Percentiles rank a stretch among this genome's conserved stretches.
These are phyloP conservation scores for Rotaria macrura DNA, from an alignment of 2,888 invertebrate genomes.

Conservation along the genomic window DNA sequence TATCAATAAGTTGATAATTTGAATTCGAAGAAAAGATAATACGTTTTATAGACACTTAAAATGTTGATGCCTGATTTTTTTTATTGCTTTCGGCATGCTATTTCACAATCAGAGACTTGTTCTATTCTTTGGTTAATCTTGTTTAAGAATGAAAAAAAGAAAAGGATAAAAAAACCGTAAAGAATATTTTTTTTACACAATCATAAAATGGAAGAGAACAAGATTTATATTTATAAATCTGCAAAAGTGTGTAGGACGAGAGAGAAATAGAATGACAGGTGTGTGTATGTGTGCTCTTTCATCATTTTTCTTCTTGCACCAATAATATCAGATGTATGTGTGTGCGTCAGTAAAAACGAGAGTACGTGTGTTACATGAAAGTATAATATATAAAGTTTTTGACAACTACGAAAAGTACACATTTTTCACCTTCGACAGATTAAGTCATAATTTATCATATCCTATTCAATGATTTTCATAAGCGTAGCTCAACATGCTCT, in stretches of 20 bases:
- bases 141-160: not conserved
- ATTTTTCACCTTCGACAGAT: not conserved
- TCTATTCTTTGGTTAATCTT: not conserved
- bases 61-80: not conserved
- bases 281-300: not conserved
- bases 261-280: not conserved
- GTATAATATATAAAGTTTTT: not conserved
- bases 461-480: not conserved
- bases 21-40: not conserved
- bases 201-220: not conserved
- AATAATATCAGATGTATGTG: not conserved
- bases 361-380: not conserved
- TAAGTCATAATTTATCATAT: not conserved
- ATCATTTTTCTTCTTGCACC: not conserved
- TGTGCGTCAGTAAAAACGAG: not conserved
- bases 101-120: not conserved
- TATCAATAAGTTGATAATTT: not conserved
- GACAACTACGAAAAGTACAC: not conserved
- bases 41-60: not conserved
- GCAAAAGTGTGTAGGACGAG: not conserved
- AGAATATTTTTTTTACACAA: not conserved
- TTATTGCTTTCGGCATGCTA: not conserved
- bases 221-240: not conserved
- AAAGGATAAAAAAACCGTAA: not conserved
- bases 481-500: not conserved